Evolutionary conservation across 2,113 vertebrate genomes (phyloP), one percentile per base, ranked within the genome.

Genomic region (Mesembrinibis cayennensis): DNA sequence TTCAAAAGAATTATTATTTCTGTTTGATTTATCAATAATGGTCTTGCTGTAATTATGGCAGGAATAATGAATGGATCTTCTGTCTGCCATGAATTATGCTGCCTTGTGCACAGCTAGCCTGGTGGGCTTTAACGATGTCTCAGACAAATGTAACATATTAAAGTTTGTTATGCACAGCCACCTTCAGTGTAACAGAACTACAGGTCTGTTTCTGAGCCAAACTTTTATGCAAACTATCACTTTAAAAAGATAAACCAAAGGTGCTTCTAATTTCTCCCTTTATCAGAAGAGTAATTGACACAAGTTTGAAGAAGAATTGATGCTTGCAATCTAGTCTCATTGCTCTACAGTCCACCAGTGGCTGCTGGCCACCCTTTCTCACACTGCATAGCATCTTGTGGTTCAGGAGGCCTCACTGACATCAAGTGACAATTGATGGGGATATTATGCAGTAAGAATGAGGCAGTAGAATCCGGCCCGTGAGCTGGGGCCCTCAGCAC

Each of bases 51-150:
- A 98, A 98, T 98, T 98, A 97, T 97, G 93, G 92, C 89, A 97
- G 87, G 94, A 98, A 97, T 97, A 98, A 98, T 95, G 81, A 98
- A 98, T 97, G 95, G 97, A 97, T 97, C 97, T 98, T 96, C 94
- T 93, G 90, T 97, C 96, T 94, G 22, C 74, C 83, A 59, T 97
- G 97, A 98, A 97, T 98, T 97, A 98, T 93, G 70, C 74, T 93
- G 38, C 95, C 76, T 90, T 82, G 38, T 80, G 53, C 59, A 67
- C 76, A 94, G 84, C 84, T 82, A 94, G 94, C 95, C 94, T 95
- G 92, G 92, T 94, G 86, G 86, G 79, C 55, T 93, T 93, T 95
- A 96, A 92, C 27, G 40, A 93, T 96, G 92, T 80, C 94, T 97
- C 97, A 97, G 93, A 98, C 81, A 97, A 97, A 98, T 95, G 92